phyloP scores from a whole-genome alignment of 2,113 vertebrate genomes.

The Ptyas mucosa region DNA sequence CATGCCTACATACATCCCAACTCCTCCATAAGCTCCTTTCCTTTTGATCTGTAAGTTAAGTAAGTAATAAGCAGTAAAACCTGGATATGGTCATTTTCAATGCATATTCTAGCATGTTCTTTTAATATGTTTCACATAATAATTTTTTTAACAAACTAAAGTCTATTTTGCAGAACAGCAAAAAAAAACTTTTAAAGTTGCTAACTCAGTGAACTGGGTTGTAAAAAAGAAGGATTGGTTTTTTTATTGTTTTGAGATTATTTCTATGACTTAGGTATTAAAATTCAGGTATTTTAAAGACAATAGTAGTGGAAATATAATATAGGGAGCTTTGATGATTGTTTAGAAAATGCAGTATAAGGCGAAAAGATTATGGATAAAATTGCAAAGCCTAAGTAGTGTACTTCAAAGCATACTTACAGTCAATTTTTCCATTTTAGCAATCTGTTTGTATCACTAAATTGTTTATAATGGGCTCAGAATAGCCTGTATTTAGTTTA shows the following conservation, averaged over 20 bases:
- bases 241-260: too few relatives aligned
- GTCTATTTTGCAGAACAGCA: neutral
- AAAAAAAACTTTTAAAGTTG: neutral
- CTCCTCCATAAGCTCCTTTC: neutral
- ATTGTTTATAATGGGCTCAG: neutral
- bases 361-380: neutral
- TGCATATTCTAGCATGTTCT: neutral
- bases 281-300: neutral
- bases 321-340: neutral
- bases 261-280: neutral
- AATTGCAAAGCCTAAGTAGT: neutral
- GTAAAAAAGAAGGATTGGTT: neutral
- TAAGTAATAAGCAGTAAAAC: neutral
- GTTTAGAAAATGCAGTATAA: neutral
- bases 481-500: neutral
- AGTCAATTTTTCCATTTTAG: neutral
- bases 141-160: neutral
- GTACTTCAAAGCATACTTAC: neutral
- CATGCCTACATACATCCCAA: neutral
- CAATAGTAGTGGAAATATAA: too few relatives aligned
- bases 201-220: neutral
- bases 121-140: neutral
- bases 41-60: neutral
- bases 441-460: neutral
- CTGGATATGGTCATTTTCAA: neutral